These are phyloP conservation scores for Drosophila heteroneura DNA, from an alignment of 2,888 invertebrate species.

Conservation along the genomic window DNA sequence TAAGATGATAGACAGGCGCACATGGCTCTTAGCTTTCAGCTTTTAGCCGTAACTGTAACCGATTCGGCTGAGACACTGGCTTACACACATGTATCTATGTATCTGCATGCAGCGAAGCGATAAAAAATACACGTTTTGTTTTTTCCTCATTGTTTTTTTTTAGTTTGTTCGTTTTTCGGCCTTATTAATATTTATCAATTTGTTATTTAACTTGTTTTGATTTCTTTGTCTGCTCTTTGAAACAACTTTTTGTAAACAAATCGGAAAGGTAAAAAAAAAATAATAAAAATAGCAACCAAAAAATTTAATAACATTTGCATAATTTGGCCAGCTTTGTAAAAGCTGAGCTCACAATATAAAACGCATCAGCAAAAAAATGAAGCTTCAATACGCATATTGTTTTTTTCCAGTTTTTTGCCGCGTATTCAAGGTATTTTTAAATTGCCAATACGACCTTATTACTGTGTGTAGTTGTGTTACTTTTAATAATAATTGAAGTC, in stretches of 20 bases:
- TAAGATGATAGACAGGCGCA: slow-evolving; percentile 35
- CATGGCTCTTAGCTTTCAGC: slow-evolving; percentile 4
- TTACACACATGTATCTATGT: slow-evolving; percentile 6
- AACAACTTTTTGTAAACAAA: slow-evolving; percentile 59
- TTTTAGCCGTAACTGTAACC: slow-evolving; percentile 36
- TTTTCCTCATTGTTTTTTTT: slow-evolving; percentile 12
- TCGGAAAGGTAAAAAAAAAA: slow-evolving; percentile 12
- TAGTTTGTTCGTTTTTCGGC: slow-evolving; percentile 37
- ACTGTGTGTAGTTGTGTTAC: slow-evolving; percentile 35
- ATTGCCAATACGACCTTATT: slow-evolving; percentile 68
- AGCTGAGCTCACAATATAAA: slow-evolving; percentile 2
- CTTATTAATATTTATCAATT: slow-evolving; percentile 79
- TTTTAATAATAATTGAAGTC: slow-evolving; percentile 35
- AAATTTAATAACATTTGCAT: slow-evolving; percentile 49
- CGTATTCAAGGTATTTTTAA: slow-evolving; percentile 48
- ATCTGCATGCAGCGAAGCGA: slow-evolving; percentile 48
- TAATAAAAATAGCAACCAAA: slow-evolving; percentile 1
- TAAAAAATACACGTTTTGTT: slow-evolving; percentile 37
- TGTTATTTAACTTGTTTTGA: slow-evolving; percentile 77
- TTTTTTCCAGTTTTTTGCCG: slow-evolving; percentile 10
- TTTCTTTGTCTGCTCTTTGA: slow-evolving; percentile 53
- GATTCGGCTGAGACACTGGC: slow-evolving; percentile 23
- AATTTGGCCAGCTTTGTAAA: slow-evolving; percentile 40
- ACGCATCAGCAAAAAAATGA: slow-evolving; percentile 23
- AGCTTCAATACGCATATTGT: slow-evolving; percentile 19